Conservation (phyloP, 2,113 vertebrate species). For the Petrocephalus microphthalmus region DNA sequence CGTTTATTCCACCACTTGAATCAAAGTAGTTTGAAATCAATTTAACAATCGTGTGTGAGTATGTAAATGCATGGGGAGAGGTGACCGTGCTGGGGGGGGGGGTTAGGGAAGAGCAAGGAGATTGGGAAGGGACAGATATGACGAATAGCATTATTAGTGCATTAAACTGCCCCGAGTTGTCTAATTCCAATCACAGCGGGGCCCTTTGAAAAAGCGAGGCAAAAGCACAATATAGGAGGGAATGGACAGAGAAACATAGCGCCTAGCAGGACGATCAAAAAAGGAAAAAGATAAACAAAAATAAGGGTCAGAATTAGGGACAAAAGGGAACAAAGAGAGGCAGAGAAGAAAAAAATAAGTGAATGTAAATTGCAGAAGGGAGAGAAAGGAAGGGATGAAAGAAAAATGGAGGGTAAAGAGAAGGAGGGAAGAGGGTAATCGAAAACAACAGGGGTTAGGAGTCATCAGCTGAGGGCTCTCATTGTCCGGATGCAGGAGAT, state of each 20-base stretch:
- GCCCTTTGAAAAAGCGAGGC: slow-evolving; percentile 9
- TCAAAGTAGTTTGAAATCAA: slow-evolving; percentile 62
- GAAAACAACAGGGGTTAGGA: slow-evolving; percentile 39
- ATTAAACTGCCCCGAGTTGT: slow-evolving; percentile 50
- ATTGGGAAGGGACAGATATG: slow-evolving; percentile 23
- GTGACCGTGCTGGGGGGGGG: background rate
- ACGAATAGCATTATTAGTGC: slow-evolving; percentile 37
- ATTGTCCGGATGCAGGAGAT: slow-evolving; percentile 66
- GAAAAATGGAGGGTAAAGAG: slow-evolving; percentile 32
- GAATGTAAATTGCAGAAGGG: background rate
- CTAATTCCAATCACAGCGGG: slow-evolving; percentile 45
- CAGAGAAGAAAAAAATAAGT: background rate
- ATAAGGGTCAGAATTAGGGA: background rate
- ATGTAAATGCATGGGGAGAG: slow-evolving; percentile 50
- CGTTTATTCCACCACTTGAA: slow-evolving; percentile 60
- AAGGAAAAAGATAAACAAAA: background rate
- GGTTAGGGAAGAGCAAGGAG: slow-evolving; percentile 15
- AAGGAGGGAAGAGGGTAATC: slow-evolving; percentile 29
- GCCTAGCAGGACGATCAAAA: background rate
- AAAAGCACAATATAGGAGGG: background rate
- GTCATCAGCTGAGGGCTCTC: slow-evolving; percentile 63
- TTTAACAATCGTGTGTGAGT: slow-evolving; percentile 52
- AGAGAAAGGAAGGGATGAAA: background rate
- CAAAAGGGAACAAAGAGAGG: background rate
- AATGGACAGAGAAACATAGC: background rate